phyloP scores from a whole-genome alignment of 2,797 vertebrate species.

The Chaenodraco wilsoni region DNA sequence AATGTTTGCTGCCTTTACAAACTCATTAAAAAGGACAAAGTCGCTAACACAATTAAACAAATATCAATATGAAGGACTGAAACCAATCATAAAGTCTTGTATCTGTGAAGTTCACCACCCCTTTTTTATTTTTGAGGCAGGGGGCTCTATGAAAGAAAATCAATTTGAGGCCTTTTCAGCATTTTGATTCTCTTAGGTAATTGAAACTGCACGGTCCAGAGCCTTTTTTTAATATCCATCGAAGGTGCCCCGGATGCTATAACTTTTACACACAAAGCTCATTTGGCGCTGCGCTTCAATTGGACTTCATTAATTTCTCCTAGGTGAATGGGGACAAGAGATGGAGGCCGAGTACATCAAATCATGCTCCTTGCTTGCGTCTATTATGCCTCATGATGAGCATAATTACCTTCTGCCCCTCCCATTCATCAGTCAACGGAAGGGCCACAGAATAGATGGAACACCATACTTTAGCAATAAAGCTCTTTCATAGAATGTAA shows the following conservation, averaged over 20 bases:
- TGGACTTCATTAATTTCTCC: conserved; percentile 73
- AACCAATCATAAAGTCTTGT: conserved; percentile 4
- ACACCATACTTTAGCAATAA: neutral
- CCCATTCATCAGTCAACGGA: conserved; percentile 47
- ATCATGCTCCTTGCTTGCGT: conserved; percentile 50
- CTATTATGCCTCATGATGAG: conserved; percentile 67
- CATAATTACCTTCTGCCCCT: conserved; percentile 64
- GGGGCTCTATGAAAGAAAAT: conserved; percentile 56
- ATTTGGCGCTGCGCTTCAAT: conserved; percentile 63
- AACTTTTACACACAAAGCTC: conserved; percentile 48
- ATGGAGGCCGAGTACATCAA: conserved; percentile 58
- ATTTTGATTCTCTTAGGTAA: conserved; percentile 79
- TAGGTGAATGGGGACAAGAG: conserved; percentile 64
- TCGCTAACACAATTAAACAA: neutral
- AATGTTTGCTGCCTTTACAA: neutral
- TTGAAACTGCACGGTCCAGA: conserved; percentile 82
- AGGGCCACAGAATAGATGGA: neutral
- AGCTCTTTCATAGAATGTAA: neutral
- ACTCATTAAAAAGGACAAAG: neutral
- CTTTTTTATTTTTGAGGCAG: conserved; percentile 25
- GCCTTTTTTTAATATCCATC: conserved; percentile 78
- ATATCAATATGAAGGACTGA: neutral
- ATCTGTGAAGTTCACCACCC: conserved; percentile 25
- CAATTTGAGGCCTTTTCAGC: conserved; percentile 73
- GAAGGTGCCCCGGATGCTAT: conserved; percentile 68